Base-by-base conservation (phyloP, 2,797 vertebrate species). In the Hippoglossus hippoglossus region DNA sequence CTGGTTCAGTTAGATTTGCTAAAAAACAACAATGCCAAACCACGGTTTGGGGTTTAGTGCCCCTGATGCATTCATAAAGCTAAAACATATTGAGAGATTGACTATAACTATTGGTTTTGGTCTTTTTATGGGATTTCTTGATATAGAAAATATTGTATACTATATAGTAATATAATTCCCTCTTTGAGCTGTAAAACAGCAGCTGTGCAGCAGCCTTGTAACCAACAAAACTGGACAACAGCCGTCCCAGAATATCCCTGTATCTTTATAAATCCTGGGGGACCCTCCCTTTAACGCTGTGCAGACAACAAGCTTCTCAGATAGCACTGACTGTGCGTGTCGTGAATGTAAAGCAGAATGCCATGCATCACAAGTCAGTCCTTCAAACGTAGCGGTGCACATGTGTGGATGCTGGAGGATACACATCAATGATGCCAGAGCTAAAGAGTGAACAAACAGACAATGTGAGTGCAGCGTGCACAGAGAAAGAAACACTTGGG, bases 311-410 rank as follows among this genome's bases (percentile, higher is more conserved):
- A 64, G 57, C 65, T 66, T 26, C 56, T 74, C 47, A 25, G 13
- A 39, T 9, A 66, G 63, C 54, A 19, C 58, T 60, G 75, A 75
- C 25, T 79, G 82, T 75, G 74, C 81, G 84, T 87, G 87, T 85
- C 13, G 61, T 84, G 72, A 75, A 86, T 86, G 77, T 77, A 74
- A 90, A 90, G 84, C 79, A 66, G 71, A 89, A 89, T 87, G 90
- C 81, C 90, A 93, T 91, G 93, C 92, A 91, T 86, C 83, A 83
- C 83, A 81, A 76, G 75, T 88, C 87, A 71, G 74, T 82, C 77
- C 62, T 80, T 67, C 59, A 68, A 71, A 80, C 76, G 80, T 69
- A 72, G 74, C 73, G 15, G 80, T 66, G 81, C 77, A 67, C 63
- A 84, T 77, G 80, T 82, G 79, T 65, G 54, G 67, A 79, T 78